phyloP scores from a whole-genome alignment of 2,888 invertebrate genomes.

The Plutella xylostella region DNA sequence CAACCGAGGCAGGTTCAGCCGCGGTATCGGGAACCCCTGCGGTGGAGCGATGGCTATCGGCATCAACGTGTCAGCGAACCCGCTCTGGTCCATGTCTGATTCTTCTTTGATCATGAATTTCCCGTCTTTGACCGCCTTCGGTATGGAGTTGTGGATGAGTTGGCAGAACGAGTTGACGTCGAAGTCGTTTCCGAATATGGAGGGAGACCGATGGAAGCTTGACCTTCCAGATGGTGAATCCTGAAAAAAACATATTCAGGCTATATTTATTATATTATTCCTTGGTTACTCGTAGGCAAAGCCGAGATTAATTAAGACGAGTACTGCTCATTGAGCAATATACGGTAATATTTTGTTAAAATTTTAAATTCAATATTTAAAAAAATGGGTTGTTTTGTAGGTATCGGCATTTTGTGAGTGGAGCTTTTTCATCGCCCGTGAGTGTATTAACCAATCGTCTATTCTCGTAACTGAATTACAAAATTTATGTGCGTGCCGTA shows the following conservation, averaged over 20 bases:
- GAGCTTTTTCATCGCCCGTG: too few species aligned
- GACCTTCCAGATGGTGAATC: background rate
- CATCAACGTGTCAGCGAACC: constrained; percentile 34
- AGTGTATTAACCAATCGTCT: too few species aligned
- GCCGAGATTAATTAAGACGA: background rate
- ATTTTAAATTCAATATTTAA: too few species aligned
- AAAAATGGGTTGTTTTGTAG: too few species aligned
- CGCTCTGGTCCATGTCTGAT: constrained; percentile 35
- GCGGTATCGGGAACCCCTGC: constrained; percentile 33
- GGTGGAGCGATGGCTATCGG: constrained; percentile 42
- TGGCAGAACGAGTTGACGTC: constrained; percentile 37
- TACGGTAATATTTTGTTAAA: too few species aligned
- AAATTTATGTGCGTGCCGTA: too few species aligned
- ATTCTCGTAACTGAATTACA: too few species aligned
- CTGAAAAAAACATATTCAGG: background rate
- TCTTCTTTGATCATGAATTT: constrained; percentile 37
- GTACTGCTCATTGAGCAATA: too few species aligned
- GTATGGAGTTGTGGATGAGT: constrained; percentile 47
- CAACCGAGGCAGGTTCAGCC: constrained; percentile 28
- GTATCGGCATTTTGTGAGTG: too few species aligned
- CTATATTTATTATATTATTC: background rate
- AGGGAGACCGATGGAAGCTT: too few species aligned
- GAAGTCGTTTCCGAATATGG: background rate
- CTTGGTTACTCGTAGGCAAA: too few species aligned
- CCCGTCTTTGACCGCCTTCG: constrained; percentile 46